phyloP scores from a whole-genome alignment of 1,140 invertebrate genomes.

The Caenorhabditis tropicalis region DNA sequence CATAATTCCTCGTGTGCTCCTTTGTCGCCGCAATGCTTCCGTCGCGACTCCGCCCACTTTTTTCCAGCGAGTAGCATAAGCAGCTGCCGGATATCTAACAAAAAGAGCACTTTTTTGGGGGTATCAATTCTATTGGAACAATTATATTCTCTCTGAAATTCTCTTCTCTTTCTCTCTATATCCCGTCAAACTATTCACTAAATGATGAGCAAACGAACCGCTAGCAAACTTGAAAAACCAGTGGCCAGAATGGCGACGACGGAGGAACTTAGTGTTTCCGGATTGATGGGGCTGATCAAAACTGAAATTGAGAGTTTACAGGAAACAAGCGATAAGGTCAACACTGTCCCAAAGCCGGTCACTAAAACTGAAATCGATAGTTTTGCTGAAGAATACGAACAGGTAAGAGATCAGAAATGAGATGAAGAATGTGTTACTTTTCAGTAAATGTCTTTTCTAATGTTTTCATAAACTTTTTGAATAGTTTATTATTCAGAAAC shows the following conservation, averaged over 20 bases:
- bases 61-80: background rate
- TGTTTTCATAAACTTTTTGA: background rate
- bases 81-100: background rate
- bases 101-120: background rate
- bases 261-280: background rate
- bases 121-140: background rate
- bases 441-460: background rate
- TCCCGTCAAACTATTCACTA: background rate
- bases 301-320: conserved; percentile 18
- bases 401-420: too few species aligned
- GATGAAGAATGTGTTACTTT: background rate
- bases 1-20: conserved; percentile 28
- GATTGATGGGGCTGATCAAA: background rate
- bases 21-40: conserved; percentile 6
- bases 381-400: background rate
- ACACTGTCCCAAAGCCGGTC: background rate
- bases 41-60: background rate
- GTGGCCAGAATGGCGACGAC: background rate
- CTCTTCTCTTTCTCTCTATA: background rate
- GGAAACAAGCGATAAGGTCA: background rate
- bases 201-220: conserved; percentile 38
- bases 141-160: background rate
- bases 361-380: background rate
- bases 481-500: background rate
- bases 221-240: conserved; percentile 24